phyloP scores from a whole-genome alignment of 2,888 invertebrate genomes.

The Salticus scenicus region DNA sequence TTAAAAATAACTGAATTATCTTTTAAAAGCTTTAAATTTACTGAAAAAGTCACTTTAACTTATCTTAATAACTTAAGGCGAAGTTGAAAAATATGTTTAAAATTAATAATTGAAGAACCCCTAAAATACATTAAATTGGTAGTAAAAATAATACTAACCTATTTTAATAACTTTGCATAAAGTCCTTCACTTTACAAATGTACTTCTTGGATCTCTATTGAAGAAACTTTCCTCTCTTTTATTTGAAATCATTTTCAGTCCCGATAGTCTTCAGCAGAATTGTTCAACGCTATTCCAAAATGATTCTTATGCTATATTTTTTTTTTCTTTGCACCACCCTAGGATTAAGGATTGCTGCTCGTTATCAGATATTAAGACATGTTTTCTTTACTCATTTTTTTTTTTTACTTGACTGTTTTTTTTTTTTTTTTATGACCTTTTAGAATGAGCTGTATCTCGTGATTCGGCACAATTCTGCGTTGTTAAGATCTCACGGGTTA shows the following conservation, averaged over 20 bases:
- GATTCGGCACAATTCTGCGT: slow-evolving; percentile 3
- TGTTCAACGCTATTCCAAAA: neutral
- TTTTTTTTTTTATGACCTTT: slow-evolving; percentile 2
- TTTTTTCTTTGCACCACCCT: neutral
- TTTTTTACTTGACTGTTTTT: neutral
- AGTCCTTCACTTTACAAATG: neutral
- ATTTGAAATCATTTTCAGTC: neutral
- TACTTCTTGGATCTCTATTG: neutral
- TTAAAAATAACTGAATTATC: too few species aligned
- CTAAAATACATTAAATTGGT: too few species aligned
- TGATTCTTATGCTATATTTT: neutral
- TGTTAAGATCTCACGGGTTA: neutral
- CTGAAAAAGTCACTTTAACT: too few species aligned
- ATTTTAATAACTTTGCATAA: neutral
- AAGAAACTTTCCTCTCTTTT: neutral
- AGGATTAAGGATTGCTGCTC: slow-evolving; percentile 2
- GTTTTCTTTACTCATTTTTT: neutral
- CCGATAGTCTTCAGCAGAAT: neutral
- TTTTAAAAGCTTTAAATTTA: too few species aligned
- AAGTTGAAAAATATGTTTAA: too few species aligned
- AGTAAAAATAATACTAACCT: neutral
- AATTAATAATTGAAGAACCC: too few species aligned
- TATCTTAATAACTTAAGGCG: too few species aligned
- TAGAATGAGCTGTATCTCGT: neutral
- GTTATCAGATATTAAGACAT: slow-evolving; percentile 5